Percentiles rank a stretch among this genome's conserved stretches.
Evolutionary conservation across 2,888 invertebrate species (phyloP).

Genomic region (Macrophya annulata): DNA sequence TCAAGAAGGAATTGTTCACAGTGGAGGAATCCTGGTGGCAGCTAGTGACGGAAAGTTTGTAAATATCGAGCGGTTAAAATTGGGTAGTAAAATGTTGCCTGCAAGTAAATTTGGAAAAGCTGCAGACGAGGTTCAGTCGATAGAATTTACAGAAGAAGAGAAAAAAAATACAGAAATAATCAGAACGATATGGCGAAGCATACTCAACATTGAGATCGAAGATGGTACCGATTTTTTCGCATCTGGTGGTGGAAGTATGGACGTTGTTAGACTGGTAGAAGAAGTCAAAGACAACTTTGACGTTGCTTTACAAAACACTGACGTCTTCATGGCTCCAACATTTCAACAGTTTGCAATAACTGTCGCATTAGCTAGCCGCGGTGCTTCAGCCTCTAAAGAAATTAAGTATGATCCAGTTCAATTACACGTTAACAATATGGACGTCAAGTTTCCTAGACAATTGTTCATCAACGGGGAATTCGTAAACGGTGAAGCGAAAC

Average conservation of each 20-base stretch:
- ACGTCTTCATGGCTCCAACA: constrained; percentile 95
- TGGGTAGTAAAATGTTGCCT: constrained; percentile 90
- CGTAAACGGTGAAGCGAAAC: constrained; percentile 87
- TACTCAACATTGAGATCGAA: constrained; percentile 87
- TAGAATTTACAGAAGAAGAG: constrained; percentile 90
- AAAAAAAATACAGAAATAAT: constrained; percentile 84
- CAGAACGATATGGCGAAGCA: constrained; percentile 90
- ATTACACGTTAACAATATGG: constrained; percentile 91
- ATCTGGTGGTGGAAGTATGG: constrained; percentile 98
- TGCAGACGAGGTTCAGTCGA: constrained; percentile 80
- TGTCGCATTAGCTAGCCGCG: constrained; percentile 86
- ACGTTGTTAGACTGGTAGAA: constrained; percentile 95
- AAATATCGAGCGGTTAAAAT: constrained; percentile 89
- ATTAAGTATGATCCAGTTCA: constrained; percentile 89
- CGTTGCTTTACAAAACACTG: constrained; percentile 91
- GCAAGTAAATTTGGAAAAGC: constrained; percentile 89
- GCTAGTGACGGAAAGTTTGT: constrained; percentile 91
- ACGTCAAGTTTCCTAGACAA: constrained; percentile 93
- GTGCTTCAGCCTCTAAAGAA: constrained; percentile 81
- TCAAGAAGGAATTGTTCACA: constrained; percentile 84
- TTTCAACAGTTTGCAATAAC: constrained; percentile 90
- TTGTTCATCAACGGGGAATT: constrained; percentile 96
- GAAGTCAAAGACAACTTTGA: constrained; percentile 92
- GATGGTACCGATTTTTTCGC: constrained; percentile 95
- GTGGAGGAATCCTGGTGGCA: constrained; percentile 89